Conservation (phyloP, 2,888 invertebrate genomes). For the Machimus atricapillus region DNA sequence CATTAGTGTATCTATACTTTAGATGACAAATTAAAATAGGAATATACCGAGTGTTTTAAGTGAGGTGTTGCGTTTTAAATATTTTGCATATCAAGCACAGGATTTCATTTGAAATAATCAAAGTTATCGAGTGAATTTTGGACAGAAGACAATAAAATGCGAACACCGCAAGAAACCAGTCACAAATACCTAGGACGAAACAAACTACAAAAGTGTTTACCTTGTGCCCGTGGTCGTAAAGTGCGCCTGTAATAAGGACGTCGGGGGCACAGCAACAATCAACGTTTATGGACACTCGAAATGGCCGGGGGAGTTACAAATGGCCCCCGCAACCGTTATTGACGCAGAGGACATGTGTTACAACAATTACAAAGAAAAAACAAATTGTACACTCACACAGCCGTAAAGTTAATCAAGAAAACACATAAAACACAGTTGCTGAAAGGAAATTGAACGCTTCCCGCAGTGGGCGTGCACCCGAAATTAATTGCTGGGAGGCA, state of each 20-base stretch:
- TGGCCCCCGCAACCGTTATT: conserved; percentile 22
- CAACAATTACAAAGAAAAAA: conserved; percentile 40
- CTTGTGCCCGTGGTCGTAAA: conserved; percentile 8
- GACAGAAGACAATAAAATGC: neutral
- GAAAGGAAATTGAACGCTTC: conserved; percentile 42
- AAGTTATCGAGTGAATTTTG: neutral
- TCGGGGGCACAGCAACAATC: conserved; percentile 41
- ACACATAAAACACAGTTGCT: conserved; percentile 46
- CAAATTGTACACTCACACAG: conserved; percentile 40
- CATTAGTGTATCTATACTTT: neutral
- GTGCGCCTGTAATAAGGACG: conserved; percentile 38
- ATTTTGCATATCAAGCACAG: neutral
- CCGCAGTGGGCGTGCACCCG: neutral
- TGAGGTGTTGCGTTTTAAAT: neutral
- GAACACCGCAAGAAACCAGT: neutral
- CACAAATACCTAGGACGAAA: neutral
- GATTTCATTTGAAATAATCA: neutral
- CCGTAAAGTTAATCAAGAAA: conserved; percentile 41
- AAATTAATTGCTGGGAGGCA: conserved; percentile 43
- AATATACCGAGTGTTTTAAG: neutral
- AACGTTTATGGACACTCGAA: conserved; percentile 38
- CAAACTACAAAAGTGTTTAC: conserved; percentile 18
- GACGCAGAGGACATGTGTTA: conserved; percentile 32
- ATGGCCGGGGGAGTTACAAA: conserved; percentile 26
- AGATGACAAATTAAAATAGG: neutral